Evolutionary conservation across 2,888 invertebrate species (phyloP).

Genomic region (Chaetogeoica ovagalla): DNA sequence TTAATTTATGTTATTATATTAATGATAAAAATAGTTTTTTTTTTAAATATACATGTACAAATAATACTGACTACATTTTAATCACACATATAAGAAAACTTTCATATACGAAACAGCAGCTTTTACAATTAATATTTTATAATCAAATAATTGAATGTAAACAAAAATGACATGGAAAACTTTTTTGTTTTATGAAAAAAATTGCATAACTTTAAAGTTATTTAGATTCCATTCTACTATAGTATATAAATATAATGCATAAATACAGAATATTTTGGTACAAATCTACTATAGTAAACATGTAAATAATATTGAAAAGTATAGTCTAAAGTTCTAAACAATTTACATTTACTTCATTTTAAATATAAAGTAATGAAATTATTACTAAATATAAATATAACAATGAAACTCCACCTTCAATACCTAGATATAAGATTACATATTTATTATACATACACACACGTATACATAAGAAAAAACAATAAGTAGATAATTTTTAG

Average conservation of each 20-base stretch:
- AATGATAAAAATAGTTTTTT: constrained; percentile 28
- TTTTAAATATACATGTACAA: constrained; percentile 25
- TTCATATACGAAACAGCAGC: constrained; percentile 23
- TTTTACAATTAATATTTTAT: constrained; percentile 13
- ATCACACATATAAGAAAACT: constrained; percentile 23
- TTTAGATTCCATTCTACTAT: constrained; percentile 24
- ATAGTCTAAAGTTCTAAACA: constrained; percentile 1
- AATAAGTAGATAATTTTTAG: constrained; percentile 20
- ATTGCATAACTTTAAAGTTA: constrained; percentile 1
- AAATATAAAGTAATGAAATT: constrained; percentile 33
- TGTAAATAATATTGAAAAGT: constrained; percentile 11
- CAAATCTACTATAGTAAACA: constrained; percentile 7
- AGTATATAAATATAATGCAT: constrained; percentile 31
- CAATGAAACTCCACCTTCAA: constrained; percentile 25
- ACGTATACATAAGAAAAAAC: not conserved
- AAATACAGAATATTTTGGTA: constrained; percentile 26
- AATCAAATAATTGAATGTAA: not conserved
- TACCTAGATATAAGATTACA: constrained; percentile 16
- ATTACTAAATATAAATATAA: constrained; percentile 35
- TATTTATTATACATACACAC: not conserved
- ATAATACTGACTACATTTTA: constrained; percentile 9
- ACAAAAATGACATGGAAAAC: constrained; percentile 29
- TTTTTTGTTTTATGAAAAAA: constrained; percentile 10
- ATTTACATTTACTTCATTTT: constrained; percentile 14
- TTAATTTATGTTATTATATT: constrained; percentile 20